Percentiles rank a stretch among this genome's conserved stretches.
These are phyloP conservation scores for silkworm (Bombyx mori) DNA, from an alignment of 1,140 invertebrate genomes.

Conservation along the genomic window ASM3026992v2 NC_085127.1:11161001-11161500, in stretches of 20 bases:
- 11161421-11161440: conserved; percentile 73
- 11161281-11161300: conserved; percentile 68
- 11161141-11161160: conserved; percentile 52
- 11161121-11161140: conserved; percentile 26
- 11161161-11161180: conserved; percentile 50
- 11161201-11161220: conserved; percentile 10
- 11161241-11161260: conserved; percentile 62
- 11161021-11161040: conserved; percentile 30
- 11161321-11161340: conserved; percentile 59
- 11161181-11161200: conserved; percentile 18
- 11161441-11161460: conserved; percentile 60
- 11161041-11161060: conserved; percentile 20
- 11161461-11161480: conserved; percentile 74
- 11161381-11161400: conserved; percentile 60
- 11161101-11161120: conserved; percentile 37
- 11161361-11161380: conserved; percentile 76
- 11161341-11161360: conserved; percentile 73
- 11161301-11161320: conserved; percentile 77
- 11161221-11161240: conserved; percentile 54
- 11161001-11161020: conserved; percentile 21
- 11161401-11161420: conserved; percentile 52
- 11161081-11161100: conserved; percentile 55
- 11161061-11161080: conserved; percentile 36
- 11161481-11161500: conserved; percentile 74
- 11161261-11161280: conserved; percentile 52